These are phyloP conservation scores for Camponotus floridanus DNA, from an alignment of 1,140 invertebrate genomes.

Conservation along the genomic window DNA sequence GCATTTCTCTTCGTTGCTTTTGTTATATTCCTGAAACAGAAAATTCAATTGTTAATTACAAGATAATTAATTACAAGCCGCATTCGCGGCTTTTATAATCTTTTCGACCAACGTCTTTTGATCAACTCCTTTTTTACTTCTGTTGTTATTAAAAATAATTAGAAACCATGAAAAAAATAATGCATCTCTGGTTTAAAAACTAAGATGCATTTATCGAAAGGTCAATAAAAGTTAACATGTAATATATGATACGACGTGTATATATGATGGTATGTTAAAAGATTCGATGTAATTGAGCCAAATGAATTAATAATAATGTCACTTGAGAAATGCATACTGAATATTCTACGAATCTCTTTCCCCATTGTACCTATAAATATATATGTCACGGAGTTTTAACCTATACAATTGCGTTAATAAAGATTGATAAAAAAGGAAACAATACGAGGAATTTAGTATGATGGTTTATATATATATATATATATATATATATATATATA, in stretches of 20 bases:
- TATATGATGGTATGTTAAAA: not conserved
- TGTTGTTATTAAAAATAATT: not conserved
- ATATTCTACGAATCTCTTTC: not conserved
- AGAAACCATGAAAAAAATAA: not conserved
- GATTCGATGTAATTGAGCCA: not conserved
- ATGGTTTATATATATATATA: not conserved
- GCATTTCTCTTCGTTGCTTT: no score
- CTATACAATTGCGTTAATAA: conserved; percentile 21
- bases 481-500: not conserved
- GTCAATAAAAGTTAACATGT: not conserved
- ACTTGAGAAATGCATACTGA: not conserved
- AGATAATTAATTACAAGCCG: no score
- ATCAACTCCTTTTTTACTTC: not conserved
- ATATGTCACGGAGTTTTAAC: conserved; percentile 20
- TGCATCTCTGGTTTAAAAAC: no score
- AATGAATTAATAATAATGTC: not conserved
- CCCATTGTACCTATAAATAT: not conserved
- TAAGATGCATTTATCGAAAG: not conserved
- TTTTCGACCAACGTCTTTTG: not conserved
- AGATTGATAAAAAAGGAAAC: not conserved
- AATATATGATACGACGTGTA: no score
- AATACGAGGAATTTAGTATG: not conserved
- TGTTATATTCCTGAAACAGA: no score
- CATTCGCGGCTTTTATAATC: no score
- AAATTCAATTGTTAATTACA: no score